Conservation (phyloP, 2,888 invertebrate genomes). For the Nasonia oneida region DNA sequence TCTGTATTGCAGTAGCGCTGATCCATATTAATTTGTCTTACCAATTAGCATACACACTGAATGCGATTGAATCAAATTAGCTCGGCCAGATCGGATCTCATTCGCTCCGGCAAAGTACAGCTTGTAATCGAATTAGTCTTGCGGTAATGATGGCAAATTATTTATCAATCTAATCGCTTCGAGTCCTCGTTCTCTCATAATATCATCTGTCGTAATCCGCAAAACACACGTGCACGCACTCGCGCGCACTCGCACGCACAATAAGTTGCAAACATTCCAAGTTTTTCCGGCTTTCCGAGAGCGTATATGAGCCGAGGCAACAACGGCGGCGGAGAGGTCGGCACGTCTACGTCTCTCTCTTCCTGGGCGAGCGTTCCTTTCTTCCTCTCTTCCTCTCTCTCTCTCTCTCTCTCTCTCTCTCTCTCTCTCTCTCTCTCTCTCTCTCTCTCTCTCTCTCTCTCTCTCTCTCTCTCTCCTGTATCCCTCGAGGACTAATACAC, state of each 20-base stretch:
- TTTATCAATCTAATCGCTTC: background rate
- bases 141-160: background rate
- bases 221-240: background rate
- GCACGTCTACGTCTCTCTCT: background rate
- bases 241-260: background rate
- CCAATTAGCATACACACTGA: background rate
- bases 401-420: background rate
- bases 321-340: background rate
- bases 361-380: background rate
- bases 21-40: slow-evolving; percentile 18
- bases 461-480: slow-evolving; percentile 13
- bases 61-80: slow-evolving; percentile 20
- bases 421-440: background rate
- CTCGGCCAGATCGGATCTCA: background rate
- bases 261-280: background rate
- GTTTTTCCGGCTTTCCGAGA: background rate
- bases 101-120: background rate
- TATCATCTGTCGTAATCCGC: background rate
- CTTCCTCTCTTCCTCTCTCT: background rate
- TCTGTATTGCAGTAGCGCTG: background rate
- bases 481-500: slow-evolving; percentile 69
- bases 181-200: too few species aligned
- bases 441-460: background rate
- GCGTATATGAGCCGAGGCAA: background rate
- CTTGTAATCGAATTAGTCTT: background rate